A percentile compares a stretch with the other conserved stretches of the same genome.
Conservation (phyloP, 64 coral and sea anemone genomes). For the Anthopleura sola region DNA sequence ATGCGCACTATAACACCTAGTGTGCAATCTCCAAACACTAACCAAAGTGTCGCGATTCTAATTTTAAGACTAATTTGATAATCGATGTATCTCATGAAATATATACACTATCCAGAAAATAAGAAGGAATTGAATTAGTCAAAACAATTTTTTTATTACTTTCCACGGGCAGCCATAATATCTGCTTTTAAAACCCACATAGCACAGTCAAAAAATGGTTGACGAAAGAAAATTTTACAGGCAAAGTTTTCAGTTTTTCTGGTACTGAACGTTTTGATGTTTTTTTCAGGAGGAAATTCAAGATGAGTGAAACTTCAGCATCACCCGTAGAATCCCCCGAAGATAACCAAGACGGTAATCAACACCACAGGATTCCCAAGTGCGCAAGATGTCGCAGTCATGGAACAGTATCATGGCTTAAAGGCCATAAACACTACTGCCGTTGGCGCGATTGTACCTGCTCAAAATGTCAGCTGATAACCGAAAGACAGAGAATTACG, state of each 20-base stretch:
- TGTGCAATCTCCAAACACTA: too few species aligned
- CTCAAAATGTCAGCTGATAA: constrained; percentile 57
- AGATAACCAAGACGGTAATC: constrained; percentile 25
- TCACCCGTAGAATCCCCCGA: constrained; percentile 35
- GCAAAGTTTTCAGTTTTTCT: background rate
- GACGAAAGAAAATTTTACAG: too few species aligned
- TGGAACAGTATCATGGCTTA: constrained; percentile 66
- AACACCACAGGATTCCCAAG: constrained; percentile 65
- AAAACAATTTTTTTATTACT: too few species aligned
- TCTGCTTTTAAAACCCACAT: too few species aligned
- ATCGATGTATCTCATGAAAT: too few species aligned
- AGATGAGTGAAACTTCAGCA: constrained; percentile 52
- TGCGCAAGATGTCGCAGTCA: constrained; percentile 60
- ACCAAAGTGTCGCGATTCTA: too few species aligned
- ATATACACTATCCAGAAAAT: too few species aligned
- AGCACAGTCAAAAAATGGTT: too few species aligned
- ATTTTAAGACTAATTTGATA: too few species aligned
- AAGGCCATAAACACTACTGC: constrained; percentile 69
- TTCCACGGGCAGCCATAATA: too few species aligned
- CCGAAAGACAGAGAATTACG: constrained; percentile 52
- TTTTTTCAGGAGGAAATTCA: background rate
- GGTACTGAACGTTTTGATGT: background rate
- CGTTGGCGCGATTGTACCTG: constrained; percentile 65
- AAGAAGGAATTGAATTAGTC: too few species aligned
- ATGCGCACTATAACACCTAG: too few species aligned